phyloP scores from a whole-genome alignment of 2,113 vertebrate genomes.

The Antigone vipio region DNA sequence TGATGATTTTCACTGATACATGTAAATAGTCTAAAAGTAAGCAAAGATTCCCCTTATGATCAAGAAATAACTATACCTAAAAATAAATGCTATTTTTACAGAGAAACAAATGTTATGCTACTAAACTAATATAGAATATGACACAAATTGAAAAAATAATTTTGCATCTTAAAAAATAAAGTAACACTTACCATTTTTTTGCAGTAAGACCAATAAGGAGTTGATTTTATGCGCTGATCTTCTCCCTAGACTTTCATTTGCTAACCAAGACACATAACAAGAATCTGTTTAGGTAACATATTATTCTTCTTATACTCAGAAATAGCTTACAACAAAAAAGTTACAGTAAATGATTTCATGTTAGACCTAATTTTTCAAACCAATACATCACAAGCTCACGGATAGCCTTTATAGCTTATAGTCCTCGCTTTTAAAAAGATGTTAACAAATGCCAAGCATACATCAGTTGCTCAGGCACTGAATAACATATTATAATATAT shows the following conservation, averaged over 20 bases:
- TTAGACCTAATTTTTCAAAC: neutral
- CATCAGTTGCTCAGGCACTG: neutral
- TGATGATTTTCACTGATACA: neutral
- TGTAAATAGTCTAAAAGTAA: neutral
- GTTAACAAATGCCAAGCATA: neutral
- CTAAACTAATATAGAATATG: neutral
- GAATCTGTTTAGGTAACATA: neutral
- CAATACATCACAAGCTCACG: neutral
- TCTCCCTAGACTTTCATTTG: constrained; percentile 52
- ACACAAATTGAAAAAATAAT: neutral
- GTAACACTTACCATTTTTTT: constrained; percentile 60
- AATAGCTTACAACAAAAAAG: neutral
- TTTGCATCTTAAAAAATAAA: neutral
- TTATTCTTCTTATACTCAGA: neutral
- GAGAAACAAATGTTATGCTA: neutral
- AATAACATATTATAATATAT: neutral
- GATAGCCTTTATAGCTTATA: neutral
- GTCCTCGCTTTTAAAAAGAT: neutral
- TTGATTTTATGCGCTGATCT: constrained; percentile 63
- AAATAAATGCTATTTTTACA: neutral
- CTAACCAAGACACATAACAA: neutral
- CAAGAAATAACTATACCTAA: neutral
- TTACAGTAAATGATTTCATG: neutral
- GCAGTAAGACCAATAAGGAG: constrained; percentile 42
- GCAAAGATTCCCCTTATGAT: neutral